phyloP scores from a whole-genome alignment of 1,140 invertebrate species.

The Propsilocerus akamusi region DNA sequence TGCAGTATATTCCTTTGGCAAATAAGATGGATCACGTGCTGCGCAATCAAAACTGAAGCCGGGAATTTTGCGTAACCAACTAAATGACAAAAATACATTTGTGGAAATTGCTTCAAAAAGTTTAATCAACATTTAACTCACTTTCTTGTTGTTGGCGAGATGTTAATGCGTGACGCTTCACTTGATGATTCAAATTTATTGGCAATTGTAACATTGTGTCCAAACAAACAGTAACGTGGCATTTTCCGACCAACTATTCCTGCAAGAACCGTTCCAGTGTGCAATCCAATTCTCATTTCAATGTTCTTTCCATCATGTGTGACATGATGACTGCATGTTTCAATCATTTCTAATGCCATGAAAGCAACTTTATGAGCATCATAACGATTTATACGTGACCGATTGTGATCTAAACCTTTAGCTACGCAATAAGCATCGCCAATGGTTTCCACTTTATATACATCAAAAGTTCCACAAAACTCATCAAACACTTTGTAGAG shows the following conservation, averaged over 20 bases:
- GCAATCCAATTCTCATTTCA: constrained; percentile 81
- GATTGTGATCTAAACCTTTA: constrained; percentile 69
- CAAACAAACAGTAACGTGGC: constrained; percentile 80
- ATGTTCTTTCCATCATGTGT: constrained; percentile 84
- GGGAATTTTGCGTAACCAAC: constrained; percentile 49
- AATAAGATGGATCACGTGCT: constrained; percentile 48
- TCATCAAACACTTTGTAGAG: constrained; percentile 84
- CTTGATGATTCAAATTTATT: constrained; percentile 91
- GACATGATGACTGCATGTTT: constrained; percentile 64
- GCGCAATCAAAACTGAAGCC: constrained; percentile 63
- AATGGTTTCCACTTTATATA: constrained; percentile 92
- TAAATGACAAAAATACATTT: constrained; percentile 23
- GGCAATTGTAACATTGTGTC: constrained; percentile 81
- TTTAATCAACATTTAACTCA: constrained; percentile 32
- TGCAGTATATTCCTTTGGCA: constrained; percentile 68
- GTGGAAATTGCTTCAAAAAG: background rate
- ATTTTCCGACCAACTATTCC: constrained; percentile 83
- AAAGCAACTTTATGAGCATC: constrained; percentile 89
- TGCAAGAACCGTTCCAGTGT: constrained; percentile 73
- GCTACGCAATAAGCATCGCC: constrained; percentile 92
- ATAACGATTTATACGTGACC: constrained; percentile 34
- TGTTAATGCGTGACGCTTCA: constrained; percentile 73
- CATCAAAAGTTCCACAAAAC: constrained; percentile 74
- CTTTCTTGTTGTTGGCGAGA: constrained; percentile 83
- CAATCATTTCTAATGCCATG: constrained; percentile 87